These are phyloP conservation scores for Metacarcinus magister DNA, from an alignment of 2,888 invertebrate species.

Conservation along the genomic window DNA sequence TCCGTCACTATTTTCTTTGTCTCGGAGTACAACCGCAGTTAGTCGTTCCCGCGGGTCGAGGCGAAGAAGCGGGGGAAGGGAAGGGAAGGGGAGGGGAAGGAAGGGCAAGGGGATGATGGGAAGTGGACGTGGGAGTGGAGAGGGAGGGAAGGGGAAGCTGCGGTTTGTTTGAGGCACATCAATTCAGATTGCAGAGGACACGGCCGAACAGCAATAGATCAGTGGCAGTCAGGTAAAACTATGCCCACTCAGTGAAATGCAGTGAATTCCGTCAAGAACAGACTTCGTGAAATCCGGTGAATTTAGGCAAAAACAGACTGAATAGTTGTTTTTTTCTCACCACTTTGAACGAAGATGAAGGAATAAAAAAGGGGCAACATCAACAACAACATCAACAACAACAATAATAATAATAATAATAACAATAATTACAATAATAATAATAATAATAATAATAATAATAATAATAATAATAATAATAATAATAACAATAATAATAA, in stretches of 20 bases:
- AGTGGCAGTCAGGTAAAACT: not conserved
- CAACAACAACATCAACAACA: too few relatives aligned
- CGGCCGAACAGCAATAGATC: slow-evolving; percentile 11
- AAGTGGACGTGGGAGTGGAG: not conserved
- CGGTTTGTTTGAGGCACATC: slow-evolving; percentile 41
- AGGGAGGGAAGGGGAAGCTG: not conserved
- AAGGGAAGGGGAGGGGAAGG: not conserved
- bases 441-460: slow-evolving; percentile 3
- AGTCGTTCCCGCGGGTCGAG: slow-evolving; percentile 22
- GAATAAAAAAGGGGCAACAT: too few relatives aligned
- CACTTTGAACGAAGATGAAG: not conserved
- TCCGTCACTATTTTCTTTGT: slow-evolving; percentile 39
- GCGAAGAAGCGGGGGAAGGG: not conserved
- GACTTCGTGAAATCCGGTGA: not conserved
- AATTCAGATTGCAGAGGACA: slow-evolving; percentile 45
- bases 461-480: not conserved
- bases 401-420: not conserved
- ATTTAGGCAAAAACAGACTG: not conserved
- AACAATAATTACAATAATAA: not conserved
- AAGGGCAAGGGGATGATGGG: not conserved
- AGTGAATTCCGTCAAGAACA: not conserved
- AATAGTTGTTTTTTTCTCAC: not conserved
- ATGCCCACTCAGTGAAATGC: not conserved
- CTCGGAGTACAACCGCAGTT: slow-evolving; percentile 3
- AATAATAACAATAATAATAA: not conserved